These are phyloP conservation scores for Pangasius larnaudii DNA, from an alignment of 2,797 vertebrate genomes.

Conservation along the genomic window DNA sequence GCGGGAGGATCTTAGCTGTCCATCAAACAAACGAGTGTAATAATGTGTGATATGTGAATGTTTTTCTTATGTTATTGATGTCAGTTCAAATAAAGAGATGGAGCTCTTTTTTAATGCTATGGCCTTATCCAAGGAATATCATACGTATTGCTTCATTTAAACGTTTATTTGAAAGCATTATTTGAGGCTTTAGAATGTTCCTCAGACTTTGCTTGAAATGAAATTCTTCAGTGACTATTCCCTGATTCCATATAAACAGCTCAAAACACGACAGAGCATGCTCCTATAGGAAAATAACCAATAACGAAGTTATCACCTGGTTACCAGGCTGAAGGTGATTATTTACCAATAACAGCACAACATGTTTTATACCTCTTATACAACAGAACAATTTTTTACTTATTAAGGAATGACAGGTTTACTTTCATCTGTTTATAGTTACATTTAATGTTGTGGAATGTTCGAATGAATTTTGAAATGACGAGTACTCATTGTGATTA, in stretches of 20 bases:
- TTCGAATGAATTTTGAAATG: not conserved
- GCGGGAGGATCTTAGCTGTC: not conserved
- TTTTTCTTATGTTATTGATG: not conserved
- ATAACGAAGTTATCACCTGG: too few relatives aligned
- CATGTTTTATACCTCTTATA: not conserved
- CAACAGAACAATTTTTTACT: not conserved
- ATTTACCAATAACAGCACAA: not conserved
- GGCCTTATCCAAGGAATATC: not conserved
- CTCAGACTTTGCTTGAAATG: not conserved
- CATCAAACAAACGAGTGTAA: slow-evolving; percentile 1
- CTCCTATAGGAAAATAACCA: not conserved
- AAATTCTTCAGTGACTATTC: not conserved
- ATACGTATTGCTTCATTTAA: too few relatives aligned
- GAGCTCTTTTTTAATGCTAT: not conserved
- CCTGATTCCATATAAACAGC: not conserved
- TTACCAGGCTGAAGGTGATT: not conserved
- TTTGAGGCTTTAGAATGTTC: not conserved
- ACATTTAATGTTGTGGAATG: not conserved
- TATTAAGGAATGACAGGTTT: not conserved
- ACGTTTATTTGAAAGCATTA: not conserved
- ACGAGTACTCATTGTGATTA: not conserved
- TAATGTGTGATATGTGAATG: not conserved
- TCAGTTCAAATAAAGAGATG: not conserved
- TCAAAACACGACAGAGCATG: not conserved
- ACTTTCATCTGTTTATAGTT: not conserved